Conservation (phyloP, 1,140 invertebrate species). For the Tetramorium parvispinum region DNA sequence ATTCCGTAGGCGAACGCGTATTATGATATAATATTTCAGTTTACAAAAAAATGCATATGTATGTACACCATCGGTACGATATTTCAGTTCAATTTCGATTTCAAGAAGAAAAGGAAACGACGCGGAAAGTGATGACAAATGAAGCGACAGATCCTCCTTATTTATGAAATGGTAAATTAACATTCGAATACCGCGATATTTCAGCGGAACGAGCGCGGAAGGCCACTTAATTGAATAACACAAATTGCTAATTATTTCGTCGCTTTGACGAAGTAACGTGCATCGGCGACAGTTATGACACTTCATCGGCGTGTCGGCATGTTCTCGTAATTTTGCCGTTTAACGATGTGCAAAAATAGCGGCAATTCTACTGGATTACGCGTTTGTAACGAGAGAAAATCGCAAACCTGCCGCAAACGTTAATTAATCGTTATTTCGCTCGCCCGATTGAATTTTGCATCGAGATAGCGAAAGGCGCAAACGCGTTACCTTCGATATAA, state of each 20-base stretch:
- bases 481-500: background rate
- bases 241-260: slow-evolving; percentile 13
- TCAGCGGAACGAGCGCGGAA: background rate
- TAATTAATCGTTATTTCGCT: slow-evolving; percentile 25
- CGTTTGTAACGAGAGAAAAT: background rate
- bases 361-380: background rate
- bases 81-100: background rate
- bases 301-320: background rate
- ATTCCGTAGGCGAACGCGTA: background rate
- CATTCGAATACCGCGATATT: background rate
- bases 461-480: background rate
- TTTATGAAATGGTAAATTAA: slow-evolving; percentile 9
- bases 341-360: background rate
- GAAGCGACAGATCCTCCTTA: background rate
- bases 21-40: slow-evolving; percentile 26
- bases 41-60: background rate
- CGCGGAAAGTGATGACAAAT: background rate
- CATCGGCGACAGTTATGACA: background rate
- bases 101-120: background rate
- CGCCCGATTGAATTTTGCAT: slow-evolving; percentile 14
- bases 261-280: background rate
- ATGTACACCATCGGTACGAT: background rate
- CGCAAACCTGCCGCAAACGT: background rate
- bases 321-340: slow-evolving; percentile 24
- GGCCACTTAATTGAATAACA: background rate